Conservation (phyloP, 2,113 vertebrate species). For the Casuarius casuarius region DNA sequence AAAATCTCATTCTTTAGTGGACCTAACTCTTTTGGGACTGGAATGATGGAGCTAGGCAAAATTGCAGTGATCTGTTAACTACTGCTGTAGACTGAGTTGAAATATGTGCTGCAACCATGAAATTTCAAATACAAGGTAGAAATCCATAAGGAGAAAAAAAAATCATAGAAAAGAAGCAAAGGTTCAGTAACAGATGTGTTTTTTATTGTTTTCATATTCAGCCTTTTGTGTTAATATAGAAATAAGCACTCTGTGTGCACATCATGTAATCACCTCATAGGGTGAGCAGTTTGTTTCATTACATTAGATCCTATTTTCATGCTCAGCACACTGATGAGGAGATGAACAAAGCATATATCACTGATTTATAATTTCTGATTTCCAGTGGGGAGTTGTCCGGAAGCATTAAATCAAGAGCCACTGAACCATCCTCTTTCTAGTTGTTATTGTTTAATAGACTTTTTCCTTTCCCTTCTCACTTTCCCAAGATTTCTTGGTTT, state of each 20-base stretch:
- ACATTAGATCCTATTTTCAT: constrained; percentile 16
- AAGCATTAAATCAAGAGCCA: constrained; percentile 17
- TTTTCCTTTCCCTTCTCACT: not conserved
- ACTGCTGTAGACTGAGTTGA: not conserved
- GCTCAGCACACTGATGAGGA: constrained; percentile 25
- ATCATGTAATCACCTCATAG: not conserved
- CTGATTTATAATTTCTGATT: constrained; percentile 40
- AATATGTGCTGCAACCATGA: not conserved
- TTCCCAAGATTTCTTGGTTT: not conserved
- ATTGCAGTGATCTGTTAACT: not conserved
- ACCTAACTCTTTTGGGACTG: not conserved
- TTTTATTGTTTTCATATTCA: constrained; percentile 3
- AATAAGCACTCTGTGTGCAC: not conserved
- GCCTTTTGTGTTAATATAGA: not conserved
- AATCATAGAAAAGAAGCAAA: not conserved
- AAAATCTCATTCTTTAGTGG: not conserved
- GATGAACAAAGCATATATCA: constrained; percentile 14
- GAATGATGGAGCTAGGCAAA: not conserved
- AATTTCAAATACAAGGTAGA: not conserved
- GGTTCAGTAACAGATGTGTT: not conserved
- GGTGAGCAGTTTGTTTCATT: not conserved
- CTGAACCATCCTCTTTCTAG: not conserved
- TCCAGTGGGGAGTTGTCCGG: not conserved
- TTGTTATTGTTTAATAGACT: not conserved
- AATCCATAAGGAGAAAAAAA: not conserved